Evolutionary conservation across 2,797 vertebrate species (phyloP).

Genomic region (Cirrhinus mrigala): DNA sequence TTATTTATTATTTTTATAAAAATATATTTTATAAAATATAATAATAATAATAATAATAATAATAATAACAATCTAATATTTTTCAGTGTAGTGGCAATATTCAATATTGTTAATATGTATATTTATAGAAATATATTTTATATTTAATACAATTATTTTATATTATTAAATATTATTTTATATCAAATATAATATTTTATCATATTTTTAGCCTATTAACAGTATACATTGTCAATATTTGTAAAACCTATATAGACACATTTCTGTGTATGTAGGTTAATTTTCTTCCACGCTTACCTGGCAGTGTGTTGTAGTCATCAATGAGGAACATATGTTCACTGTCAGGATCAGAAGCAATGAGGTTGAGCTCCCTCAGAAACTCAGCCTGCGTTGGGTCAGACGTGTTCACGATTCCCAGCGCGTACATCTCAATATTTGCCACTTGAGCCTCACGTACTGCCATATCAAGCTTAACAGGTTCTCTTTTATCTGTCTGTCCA

Average conservation of each 20-base stretch:
- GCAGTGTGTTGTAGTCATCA: slow-evolving; percentile 90
- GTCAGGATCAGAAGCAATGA: slow-evolving; percentile 93
- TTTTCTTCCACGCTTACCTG: slow-evolving; percentile 78
- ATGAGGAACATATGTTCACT: slow-evolving; percentile 91
- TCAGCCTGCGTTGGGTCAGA: slow-evolving; percentile 86
- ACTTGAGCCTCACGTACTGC: slow-evolving; percentile 89
- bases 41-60: too few species aligned
- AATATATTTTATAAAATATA: too few species aligned
- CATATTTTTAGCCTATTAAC: too few species aligned
- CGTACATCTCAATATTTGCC: slow-evolving; percentile 92
- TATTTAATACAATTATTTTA: background rate
- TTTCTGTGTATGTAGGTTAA: background rate
- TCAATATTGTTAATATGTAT: too few species aligned
- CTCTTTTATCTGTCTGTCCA: slow-evolving; percentile 89
- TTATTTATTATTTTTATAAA: too few species aligned
- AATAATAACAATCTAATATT: too few species aligned
- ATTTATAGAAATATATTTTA: too few species aligned
- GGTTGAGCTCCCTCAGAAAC: slow-evolving; percentile 88
- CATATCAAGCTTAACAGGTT: slow-evolving; percentile 87
- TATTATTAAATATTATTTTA: background rate
- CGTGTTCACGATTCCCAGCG: slow-evolving; percentile 89
- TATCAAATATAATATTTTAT: background rate
- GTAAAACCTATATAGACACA: too few species aligned
- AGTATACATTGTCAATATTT: background rate
- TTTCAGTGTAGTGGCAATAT: background rate